phyloP scores from a whole-genome alignment of 2,888 invertebrate species.

The Hirtodrosophila histrioides region DNA sequence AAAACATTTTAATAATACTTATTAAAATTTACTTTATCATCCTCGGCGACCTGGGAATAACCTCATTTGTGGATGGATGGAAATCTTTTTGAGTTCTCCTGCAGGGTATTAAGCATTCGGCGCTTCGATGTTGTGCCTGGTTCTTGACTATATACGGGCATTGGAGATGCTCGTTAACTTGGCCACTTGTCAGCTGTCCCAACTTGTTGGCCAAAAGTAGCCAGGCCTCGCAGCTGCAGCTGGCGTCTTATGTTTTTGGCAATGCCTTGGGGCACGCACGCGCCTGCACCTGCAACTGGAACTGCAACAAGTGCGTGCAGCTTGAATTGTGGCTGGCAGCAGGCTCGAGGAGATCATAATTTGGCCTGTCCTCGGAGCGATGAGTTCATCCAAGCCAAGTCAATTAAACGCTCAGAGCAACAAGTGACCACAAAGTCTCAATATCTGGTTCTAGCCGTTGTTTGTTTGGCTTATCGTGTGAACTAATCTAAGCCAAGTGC shows the following conservation, averaged over 20 bases:
- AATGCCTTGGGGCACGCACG: slow-evolving; percentile 24
- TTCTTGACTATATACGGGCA: too few species aligned
- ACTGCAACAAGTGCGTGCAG: slow-evolving; percentile 5
- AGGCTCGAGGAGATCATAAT: slow-evolving; percentile 9
- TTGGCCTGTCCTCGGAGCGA: slow-evolving; percentile 28
- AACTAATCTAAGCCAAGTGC: slow-evolving; percentile 66
- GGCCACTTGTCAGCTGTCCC: slow-evolving; percentile 29
- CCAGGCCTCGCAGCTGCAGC: not conserved
- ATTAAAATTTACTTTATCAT: too few species aligned
- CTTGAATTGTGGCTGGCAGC: not conserved
- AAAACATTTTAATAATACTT: too few species aligned
- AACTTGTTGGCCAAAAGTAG: slow-evolving; percentile 3
- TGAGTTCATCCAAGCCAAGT: slow-evolving; percentile 63
- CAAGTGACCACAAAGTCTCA: slow-evolving; percentile 21
- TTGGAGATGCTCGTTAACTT: slow-evolving; percentile 8
- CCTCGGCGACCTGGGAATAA: too few species aligned
- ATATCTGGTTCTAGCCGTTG: slow-evolving; percentile 22
- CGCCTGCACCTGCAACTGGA: slow-evolving; percentile 15
- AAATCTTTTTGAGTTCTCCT: too few species aligned
- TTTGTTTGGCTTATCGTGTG: slow-evolving; percentile 76
- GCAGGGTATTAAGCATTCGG: too few species aligned
- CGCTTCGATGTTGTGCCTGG: too few species aligned
- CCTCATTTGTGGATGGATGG: too few species aligned
- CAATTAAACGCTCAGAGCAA: slow-evolving; percentile 37
- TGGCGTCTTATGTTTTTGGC: slow-evolving; percentile 10